Percentiles rank a stretch among this genome's conserved stretches.
These are phyloP conservation scores for Sebastes trivittatus DNA, from an alignment of 2,797 vertebrate genomes.

Conservation along the genomic window DNA sequence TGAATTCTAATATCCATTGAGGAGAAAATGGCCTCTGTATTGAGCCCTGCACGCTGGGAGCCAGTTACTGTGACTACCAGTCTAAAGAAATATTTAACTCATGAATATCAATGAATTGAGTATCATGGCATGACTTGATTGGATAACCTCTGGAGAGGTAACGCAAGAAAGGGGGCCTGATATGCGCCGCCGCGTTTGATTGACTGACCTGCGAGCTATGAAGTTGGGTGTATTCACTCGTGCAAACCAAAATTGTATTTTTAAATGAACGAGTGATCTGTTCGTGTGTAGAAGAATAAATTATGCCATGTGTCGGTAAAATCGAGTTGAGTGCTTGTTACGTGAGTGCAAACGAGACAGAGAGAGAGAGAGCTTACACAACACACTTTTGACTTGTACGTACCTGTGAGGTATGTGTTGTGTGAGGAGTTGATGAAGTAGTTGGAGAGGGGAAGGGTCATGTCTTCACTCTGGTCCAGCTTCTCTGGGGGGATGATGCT, in stretches of 20 bases:
- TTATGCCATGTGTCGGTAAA: conserved; percentile 20
- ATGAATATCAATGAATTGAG: conserved; percentile 73
- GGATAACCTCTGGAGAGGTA: conserved; percentile 61
- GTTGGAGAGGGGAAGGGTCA: conserved; percentile 95
- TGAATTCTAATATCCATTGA: conserved; percentile 74
- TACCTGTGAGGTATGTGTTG: conserved; percentile 92
- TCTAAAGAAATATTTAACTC: conserved; percentile 74
- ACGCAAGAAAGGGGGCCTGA: not conserved
- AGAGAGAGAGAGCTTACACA: not conserved
- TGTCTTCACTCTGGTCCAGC: conserved; percentile 98
- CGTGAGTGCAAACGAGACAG: not conserved
- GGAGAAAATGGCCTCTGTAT: conserved; percentile 64
- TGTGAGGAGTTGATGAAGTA: conserved; percentile 99
- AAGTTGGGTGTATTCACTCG: conserved; percentile 27
- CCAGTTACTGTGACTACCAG: conserved; percentile 71
- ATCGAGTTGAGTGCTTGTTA: not conserved
- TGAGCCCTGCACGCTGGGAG: conserved; percentile 50
- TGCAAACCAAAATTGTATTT: conserved; percentile 39
- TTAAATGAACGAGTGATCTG: conserved; percentile 42
- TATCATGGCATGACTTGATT: conserved; percentile 64
- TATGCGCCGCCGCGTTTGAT: conserved; percentile 34
- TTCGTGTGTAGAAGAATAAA: conserved; percentile 30
- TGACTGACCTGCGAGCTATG: conserved; percentile 52
- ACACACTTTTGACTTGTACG: not conserved
- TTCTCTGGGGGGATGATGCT: conserved; percentile 96